Base-by-base conservation (phyloP, 2,888 invertebrate species). In the Melolontha melolontha region DNA sequence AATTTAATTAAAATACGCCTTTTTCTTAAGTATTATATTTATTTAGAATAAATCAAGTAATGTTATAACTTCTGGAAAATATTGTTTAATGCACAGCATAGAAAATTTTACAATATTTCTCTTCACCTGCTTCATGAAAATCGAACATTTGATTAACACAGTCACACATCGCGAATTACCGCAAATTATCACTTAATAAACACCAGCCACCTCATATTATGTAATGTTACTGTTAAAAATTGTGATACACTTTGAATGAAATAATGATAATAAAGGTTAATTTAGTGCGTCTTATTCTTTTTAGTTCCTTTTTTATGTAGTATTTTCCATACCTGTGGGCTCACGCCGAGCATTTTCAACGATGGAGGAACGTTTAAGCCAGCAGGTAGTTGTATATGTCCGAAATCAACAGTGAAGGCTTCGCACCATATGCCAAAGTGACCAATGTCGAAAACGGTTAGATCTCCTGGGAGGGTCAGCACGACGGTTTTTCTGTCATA, bases 361-460 rank as follows among this genome's bases (percentile, higher is more conserved):
- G 95, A 95, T 62, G 96, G 96, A 47, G 96, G 96, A 52, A 96
- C 91, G 85, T 94, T 94, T 71, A 92, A 84, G 65, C 85, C 85
- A 72, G 87, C 87, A 0, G 95, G 94, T 71, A 96, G 87, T 73
- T 87, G 81, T 55, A 96, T 89, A 85, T 96, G 94, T 0, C 95
- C 96, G 81, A 96, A 97, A 85, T 96, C 93, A 52, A 96, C 95
- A 50, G 94, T 92, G 86, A 95, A 96, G 5, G 94, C 92, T 82
- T 95, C 95, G 81, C 96, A 96, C 95, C 96, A 96, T 70, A 96
- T 91, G 22, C 93, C 94, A 82, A 97, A 94, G 85, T 95, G 94
- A 1, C 95, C 96, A 80, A 96, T 92, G 83, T 96, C 95, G 82
- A 95, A 95, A 55, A 96, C 90, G 4, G 96, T 96, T 79, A 96